Percentiles rank a stretch among this genome's conserved stretches.
Conservation (phyloP, 2,888 invertebrate species). For the Alviniconcha strummeri region DNA sequence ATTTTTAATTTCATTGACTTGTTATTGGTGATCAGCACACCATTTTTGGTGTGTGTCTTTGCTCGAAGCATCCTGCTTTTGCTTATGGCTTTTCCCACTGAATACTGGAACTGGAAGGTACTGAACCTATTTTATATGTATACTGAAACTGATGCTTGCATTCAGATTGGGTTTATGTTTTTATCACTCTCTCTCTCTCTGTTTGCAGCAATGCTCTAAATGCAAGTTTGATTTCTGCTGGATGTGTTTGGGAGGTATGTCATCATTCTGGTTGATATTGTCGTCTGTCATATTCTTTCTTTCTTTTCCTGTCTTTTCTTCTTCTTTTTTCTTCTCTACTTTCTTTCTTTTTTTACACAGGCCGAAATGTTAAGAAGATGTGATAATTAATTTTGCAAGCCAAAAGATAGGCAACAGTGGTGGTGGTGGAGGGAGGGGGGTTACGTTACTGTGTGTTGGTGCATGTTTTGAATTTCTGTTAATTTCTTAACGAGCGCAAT, state of each 20-base stretch:
- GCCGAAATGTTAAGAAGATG: too few relatives aligned
- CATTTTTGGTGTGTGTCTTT: too few relatives aligned
- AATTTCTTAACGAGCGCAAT: too few relatives aligned
- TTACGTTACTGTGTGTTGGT: too few relatives aligned
- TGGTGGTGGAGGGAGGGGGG: too few relatives aligned
- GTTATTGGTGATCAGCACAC: not conserved
- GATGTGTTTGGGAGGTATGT: constrained; percentile 92
- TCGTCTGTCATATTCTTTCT: not conserved
- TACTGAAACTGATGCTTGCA: too few relatives aligned
- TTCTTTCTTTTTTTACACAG: not conserved
- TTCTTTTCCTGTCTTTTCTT: not conserved
- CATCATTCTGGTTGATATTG: not conserved
- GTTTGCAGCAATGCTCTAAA: constrained; percentile 83
- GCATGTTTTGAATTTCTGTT: too few relatives aligned
- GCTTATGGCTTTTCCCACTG: not conserved
- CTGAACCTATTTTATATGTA: too few relatives aligned
- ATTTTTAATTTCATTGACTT: not conserved
- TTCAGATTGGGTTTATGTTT: not conserved
- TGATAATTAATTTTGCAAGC: too few relatives aligned
- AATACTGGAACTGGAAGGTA: too few relatives aligned
- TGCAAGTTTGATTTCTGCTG: constrained; percentile 99
- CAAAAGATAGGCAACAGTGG: too few relatives aligned
- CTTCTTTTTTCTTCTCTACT: not conserved
- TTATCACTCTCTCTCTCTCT: not conserved
- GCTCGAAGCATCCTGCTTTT: not conserved